Evolutionary conservation across 1,140 invertebrate species (phyloP).

Genomic region (Penaeus japonicus): DNA sequence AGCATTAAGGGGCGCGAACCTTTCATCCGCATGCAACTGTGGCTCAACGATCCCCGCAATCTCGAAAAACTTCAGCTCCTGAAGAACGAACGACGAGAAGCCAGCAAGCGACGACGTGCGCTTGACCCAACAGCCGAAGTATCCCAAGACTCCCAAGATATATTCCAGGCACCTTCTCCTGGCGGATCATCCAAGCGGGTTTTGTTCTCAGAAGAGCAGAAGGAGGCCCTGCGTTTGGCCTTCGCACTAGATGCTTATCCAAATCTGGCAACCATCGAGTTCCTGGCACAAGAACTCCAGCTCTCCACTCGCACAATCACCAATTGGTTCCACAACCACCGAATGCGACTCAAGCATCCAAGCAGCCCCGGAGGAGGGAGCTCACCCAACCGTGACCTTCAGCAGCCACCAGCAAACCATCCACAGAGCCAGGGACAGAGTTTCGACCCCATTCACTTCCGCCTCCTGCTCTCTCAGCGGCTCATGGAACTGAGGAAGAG

Average conservation of each 20-base stretch:
- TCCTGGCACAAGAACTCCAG: constrained; percentile 87
- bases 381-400: constrained; percentile 36
- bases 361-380: constrained; percentile 50
- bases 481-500: constrained; percentile 85
- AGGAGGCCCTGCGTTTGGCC: constrained; percentile 91
- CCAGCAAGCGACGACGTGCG: constrained; percentile 84
- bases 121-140: constrained; percentile 66
- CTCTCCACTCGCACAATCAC: constrained; percentile 96
- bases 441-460: constrained; percentile 91
- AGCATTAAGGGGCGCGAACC: constrained; percentile 98
- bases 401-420: constrained; percentile 33
- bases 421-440: constrained; percentile 59
- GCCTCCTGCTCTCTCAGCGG: constrained; percentile 85
- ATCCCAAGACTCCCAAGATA: constrained; percentile 88
- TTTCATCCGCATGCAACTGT: constrained; percentile 97
- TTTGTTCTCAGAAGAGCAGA: constrained; percentile 97
- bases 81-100: constrained; percentile 90
- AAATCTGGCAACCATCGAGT: constrained; percentile 93
- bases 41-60: constrained; percentile 94
- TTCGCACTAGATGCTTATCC: constrained; percentile 97
- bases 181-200: constrained; percentile 79
- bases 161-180: constrained; percentile 77
- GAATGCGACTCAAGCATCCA: constrained; percentile 90
- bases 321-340: constrained; percentile 99
- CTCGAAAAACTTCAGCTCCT: constrained; percentile 78